Evolutionary conservation across 2,888 invertebrate genomes (phyloP).

Genomic region (Stegophylla sp.): DNA sequence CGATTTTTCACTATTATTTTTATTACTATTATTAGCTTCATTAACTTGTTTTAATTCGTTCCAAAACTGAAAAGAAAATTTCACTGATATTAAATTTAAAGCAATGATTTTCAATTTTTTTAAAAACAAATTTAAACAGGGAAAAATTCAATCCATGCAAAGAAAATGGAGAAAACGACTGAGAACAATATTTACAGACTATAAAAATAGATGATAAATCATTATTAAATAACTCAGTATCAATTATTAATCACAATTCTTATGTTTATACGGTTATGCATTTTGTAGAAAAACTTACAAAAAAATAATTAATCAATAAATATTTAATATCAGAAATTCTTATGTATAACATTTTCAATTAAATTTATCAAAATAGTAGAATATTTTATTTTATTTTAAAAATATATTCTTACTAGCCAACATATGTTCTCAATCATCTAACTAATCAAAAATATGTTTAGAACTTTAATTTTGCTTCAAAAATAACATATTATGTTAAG

Average conservation of each 20-base stretch:
- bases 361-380: neutral
- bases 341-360: neutral
- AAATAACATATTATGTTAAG: constrained; percentile 23
- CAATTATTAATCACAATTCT: neutral
- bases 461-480: neutral
- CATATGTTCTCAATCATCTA: constrained; percentile 35
- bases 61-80: constrained; percentile 71
- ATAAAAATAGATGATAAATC: neutral
- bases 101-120: neutral
- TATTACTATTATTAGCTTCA: constrained; percentile 64
- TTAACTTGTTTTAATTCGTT: constrained; percentile 73
- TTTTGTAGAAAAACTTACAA: neutral
- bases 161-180: constrained; percentile 34
- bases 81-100: neutral
- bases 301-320: neutral
- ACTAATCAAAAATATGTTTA: constrained; percentile 1
- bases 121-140: constrained; percentile 1
- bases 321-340: neutral
- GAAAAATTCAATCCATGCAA: constrained; percentile 52
- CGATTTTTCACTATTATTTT: constrained; percentile 60
- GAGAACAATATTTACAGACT: constrained; percentile 14
- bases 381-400: neutral
- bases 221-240: no score
- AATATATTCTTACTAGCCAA: neutral
- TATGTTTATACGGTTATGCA: neutral